Base-by-base conservation (phyloP, 2,113 vertebrate genomes). In the Engraulis encrasicolus region DNA sequence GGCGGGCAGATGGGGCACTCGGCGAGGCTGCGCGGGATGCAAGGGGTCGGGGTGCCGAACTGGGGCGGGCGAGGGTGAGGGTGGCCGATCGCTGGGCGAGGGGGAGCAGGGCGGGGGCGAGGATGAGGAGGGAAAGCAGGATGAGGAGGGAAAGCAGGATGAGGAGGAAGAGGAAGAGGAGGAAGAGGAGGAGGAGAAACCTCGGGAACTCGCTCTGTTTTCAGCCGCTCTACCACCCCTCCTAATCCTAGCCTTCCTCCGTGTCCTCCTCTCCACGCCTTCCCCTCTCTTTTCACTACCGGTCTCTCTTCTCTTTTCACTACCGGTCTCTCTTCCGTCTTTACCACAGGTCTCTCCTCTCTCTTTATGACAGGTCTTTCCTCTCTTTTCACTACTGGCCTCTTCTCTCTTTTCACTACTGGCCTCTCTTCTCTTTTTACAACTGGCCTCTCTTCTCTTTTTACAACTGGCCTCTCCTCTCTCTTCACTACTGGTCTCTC, bases 211-310 rank as follows among this genome's bases (percentile, higher is more conserved):
- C 17, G 80, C 50, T 90, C 90, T 18, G 84, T 87, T n/a, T 81
- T 80, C 11, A 81, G 88, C 50, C 88, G 58, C 58, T 66, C 89
- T 52, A 90, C 91, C 74, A n/a, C n/a, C n/a, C n/a, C n/a, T n/a
- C n/a, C n/a, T n/a, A n/a, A n/a, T n/a, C n/a, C n/a, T n/a, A n/a
- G n/a, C n/a, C n/a, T n/a, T n/a, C n/a, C n/a, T n/a, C n/a, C n/a
- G n/a, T 92, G 90, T 31, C 82, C 86, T 71, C 54, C 84, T 80
- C 52, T 88, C 86, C 89, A 91, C 77, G 71, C 78, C 19, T 85
- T 84, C 80, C 81, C 82, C 87, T 84, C 85, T 66, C 89, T 85
- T 84, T 86, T 87, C 82, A 66, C 58, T 31, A 27, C n/a, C n/a
- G n/a, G n/a, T n/a, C n/a, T n/a, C n/a, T n/a, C n/a, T n/a, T n/a